A percentile compares a stretch with the other conserved stretches of the same genome.
Evolutionary conservation across 2,888 invertebrate species (phyloP).

Genomic region (Hipparchia sbordonii): DNA sequence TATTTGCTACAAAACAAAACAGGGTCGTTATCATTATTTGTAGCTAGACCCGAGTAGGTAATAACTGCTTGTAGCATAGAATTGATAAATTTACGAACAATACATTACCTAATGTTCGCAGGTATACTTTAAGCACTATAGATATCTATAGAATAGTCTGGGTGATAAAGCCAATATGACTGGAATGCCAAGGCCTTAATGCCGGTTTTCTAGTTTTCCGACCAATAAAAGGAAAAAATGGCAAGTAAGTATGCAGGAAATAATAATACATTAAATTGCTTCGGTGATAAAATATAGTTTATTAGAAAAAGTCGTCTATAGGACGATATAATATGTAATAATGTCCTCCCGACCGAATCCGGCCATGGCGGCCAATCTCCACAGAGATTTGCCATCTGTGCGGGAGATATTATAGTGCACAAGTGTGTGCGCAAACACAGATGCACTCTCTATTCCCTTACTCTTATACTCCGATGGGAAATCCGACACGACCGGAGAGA

Average conservation of each 20-base stretch:
- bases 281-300: conserved; percentile 2
- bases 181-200: conserved; percentile 39
- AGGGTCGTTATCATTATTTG: too few relatives aligned
- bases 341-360: too few relatives aligned
- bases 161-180: conserved; percentile 33
- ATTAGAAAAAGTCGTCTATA: conserved; percentile 6
- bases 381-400: too few relatives aligned
- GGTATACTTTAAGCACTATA: neutral
- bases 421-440: too few relatives aligned
- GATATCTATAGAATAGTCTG: neutral
- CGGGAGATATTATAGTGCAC: too few relatives aligned
- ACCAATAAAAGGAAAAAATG: conserved; percentile 18
- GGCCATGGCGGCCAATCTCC: too few relatives aligned
- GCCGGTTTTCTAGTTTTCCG: conserved; percentile 27
- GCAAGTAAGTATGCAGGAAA: conserved; percentile 7
- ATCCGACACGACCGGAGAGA: too few relatives aligned
- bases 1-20: too few relatives aligned
- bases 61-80: neutral
- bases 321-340: too few relatives aligned
- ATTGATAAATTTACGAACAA: conserved; percentile 11
- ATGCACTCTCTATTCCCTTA: too few relatives aligned
- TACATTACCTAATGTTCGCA: conserved; percentile 4
- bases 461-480: too few relatives aligned
- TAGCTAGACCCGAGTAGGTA: neutral
- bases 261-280: conserved; percentile 1